A percentile compares a stretch with the other conserved stretches of the same genome.
These are phyloP conservation scores for Crenuchus spilurus DNA, from an alignment of 2,797 vertebrate species.

Conservation along the genomic window DNA sequence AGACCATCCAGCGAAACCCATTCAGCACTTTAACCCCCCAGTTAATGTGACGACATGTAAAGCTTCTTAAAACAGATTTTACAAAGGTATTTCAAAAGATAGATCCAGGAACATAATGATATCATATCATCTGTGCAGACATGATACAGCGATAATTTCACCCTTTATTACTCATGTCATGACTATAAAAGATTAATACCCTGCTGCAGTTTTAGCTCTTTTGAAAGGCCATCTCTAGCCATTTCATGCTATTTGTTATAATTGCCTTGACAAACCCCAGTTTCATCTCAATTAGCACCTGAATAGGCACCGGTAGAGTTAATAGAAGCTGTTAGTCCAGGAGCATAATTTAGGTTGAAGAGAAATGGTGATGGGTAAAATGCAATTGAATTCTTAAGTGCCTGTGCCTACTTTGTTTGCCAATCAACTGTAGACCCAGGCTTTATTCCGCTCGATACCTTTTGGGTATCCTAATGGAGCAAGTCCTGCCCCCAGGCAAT, in stretches of 20 bases:
- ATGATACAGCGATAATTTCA: constrained; percentile 90
- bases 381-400: constrained; percentile 68
- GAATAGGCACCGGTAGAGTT: constrained; percentile 88
- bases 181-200: constrained; percentile 91
- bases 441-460: constrained; percentile 63
- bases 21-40: constrained; percentile 83
- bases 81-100: constrained; percentile 78
- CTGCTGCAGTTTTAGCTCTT: constrained; percentile 86
- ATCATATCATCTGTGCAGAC: constrained; percentile 90
- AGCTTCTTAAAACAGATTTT: constrained; percentile 88
- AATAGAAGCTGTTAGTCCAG: constrained; percentile 88
- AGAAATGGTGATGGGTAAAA: constrained; percentile 65
- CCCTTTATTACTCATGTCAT: constrained; percentile 91
- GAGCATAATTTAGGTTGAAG: constrained; percentile 73
- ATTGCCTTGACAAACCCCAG: constrained; percentile 94
- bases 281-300: constrained; percentile 96
- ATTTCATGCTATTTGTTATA: constrained; percentile 94
- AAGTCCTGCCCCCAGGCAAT: constrained; percentile 60
- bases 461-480: constrained; percentile 67
- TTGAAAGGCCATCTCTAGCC: constrained; percentile 89
- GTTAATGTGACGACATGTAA: constrained; percentile 81
- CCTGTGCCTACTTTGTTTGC: constrained; percentile 61
- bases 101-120: constrained; percentile 79
- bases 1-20: constrained; percentile 66
- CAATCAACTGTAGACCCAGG: constrained; percentile 58